phyloP scores from a whole-genome alignment of 2,113 vertebrate species.

The Tragelaphus scriptus region DNA sequence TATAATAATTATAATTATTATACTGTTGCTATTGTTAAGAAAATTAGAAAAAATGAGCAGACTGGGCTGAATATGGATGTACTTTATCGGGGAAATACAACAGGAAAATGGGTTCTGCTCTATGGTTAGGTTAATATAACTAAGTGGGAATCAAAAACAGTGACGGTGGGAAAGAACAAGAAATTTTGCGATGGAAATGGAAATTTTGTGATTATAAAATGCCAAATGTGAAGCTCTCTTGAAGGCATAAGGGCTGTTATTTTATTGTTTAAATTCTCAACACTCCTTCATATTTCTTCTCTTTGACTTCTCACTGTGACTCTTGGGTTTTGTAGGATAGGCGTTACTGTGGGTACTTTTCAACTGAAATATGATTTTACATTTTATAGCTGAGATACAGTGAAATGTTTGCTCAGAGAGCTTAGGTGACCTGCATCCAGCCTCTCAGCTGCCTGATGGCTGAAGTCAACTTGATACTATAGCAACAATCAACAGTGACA shows the following conservation, averaged over 20 bases:
- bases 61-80: neutral
- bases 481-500: neutral
- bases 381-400: neutral
- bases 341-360: neutral
- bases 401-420: neutral
- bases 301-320: neutral
- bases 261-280: neutral
- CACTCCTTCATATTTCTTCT: neutral
- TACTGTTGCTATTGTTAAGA: neutral
- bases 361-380: neutral
- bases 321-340: neutral
- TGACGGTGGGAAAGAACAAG: neutral
- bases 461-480: neutral
- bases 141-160: neutral
- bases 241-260: neutral
- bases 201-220: neutral
- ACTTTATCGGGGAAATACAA: neutral
- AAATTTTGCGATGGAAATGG: neutral
- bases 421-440: neutral
- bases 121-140: neutral
- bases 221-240: neutral
- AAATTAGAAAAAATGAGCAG: neutral
- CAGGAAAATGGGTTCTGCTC: neutral
- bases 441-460: neutral
- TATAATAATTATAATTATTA: neutral